phyloP scores from a whole-genome alignment of 2,113 vertebrate genomes.

The Oryzias celebensis region DNA sequence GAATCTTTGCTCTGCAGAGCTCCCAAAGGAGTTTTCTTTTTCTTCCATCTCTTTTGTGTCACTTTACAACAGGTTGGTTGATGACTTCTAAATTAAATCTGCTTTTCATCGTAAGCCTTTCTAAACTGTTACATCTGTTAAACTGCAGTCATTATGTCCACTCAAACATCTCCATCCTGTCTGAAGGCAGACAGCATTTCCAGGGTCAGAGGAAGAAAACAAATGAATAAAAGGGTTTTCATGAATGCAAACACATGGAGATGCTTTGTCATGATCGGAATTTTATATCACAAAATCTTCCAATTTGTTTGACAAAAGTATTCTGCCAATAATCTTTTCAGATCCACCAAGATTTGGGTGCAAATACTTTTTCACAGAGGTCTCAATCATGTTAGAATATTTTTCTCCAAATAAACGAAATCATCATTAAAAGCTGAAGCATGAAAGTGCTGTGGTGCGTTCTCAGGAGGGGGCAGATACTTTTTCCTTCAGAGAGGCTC shows the following conservation, averaged over 20 bases:
- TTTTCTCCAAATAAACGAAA: too few relatives aligned
- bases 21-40: slow-evolving; percentile 6
- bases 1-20: slow-evolving; percentile 7
- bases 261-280: too few relatives aligned
- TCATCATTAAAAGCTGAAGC: too few relatives aligned
- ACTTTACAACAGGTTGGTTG: slow-evolving; percentile 25
- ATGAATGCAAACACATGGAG: slow-evolving; percentile 33
- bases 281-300: too few relatives aligned
- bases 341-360: too few relatives aligned
- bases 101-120: slow-evolving; percentile 54
- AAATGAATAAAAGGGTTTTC: slow-evolving; percentile 18
- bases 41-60: slow-evolving; percentile 45
- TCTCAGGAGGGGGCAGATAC: too few relatives aligned
- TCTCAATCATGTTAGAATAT: too few relatives aligned
- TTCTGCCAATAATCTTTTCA: too few relatives aligned
- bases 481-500: too few relatives aligned
- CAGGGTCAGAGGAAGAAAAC: slow-evolving; percentile 28
- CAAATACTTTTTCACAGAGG: too few relatives aligned
- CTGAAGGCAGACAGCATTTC: slow-evolving; percentile 25
- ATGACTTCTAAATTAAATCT: slow-evolving; percentile 70
- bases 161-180: background rate
- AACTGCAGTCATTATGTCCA: background rate
- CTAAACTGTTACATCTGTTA: slow-evolving; percentile 46
- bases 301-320: too few relatives aligned
- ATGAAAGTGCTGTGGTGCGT: too few relatives aligned